phyloP scores from a whole-genome alignment of 2,888 invertebrate species.

The Mesochorus sp. region DNA sequence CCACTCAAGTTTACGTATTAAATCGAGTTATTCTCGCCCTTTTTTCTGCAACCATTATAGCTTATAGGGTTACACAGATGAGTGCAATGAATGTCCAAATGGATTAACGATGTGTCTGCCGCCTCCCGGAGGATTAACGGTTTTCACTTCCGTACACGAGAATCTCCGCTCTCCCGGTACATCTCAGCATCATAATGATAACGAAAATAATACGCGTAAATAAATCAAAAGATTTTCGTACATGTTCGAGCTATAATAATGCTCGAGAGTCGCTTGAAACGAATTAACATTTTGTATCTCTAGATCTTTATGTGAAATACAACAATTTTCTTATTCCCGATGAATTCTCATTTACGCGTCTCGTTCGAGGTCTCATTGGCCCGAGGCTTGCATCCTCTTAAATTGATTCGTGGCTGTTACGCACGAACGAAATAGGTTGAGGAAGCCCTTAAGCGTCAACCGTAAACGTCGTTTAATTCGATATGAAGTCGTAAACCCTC shows the following conservation, averaged over 20 bases:
- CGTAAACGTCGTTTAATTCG: constrained; percentile 70
- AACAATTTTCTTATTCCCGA: constrained; percentile 26
- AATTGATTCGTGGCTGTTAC: constrained; percentile 43
- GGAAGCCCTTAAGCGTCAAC: constrained; percentile 55
- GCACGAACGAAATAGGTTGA: constrained; percentile 1
- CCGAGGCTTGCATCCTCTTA: constrained; percentile 11
- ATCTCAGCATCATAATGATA: not conserved
- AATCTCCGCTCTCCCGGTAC: not conserved
- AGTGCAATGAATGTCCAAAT: constrained; percentile 7
- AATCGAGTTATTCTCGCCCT: not conserved
- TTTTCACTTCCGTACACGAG: constrained; percentile 10
- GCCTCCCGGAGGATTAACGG: constrained; percentile 22
- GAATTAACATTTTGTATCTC: constrained; percentile 10
- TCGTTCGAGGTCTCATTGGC: constrained; percentile 1
- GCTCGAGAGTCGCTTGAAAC: not conserved
- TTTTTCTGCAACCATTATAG: not conserved
- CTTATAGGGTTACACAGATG: not conserved
- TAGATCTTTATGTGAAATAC: constrained; percentile 14
- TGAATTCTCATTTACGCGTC: constrained; percentile 41
- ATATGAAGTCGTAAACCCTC: constrained; percentile 68
- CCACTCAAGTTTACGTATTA: not conserved
- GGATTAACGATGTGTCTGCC: constrained; percentile 18
- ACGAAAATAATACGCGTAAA: constrained; percentile 8
- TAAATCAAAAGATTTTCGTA: not conserved
- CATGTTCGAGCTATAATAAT: not conserved